Conservation (phyloP, 2,888 invertebrate species). For the Sarcophaga rosellei region DNA sequence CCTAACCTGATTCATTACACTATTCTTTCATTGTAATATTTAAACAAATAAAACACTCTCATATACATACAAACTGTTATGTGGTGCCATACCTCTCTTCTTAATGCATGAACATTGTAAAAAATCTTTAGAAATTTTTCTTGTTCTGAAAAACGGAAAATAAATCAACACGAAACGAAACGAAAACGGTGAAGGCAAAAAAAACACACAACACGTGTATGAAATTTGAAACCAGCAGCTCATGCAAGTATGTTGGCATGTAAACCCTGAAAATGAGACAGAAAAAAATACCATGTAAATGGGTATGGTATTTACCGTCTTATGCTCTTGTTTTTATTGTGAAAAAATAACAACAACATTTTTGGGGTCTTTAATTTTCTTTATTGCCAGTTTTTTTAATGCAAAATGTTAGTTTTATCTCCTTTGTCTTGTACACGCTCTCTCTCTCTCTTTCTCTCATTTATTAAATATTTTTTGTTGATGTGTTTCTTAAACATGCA, state of each 20-base stretch:
- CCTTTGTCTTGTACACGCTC: background rate
- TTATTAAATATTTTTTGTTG: background rate
- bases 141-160: background rate
- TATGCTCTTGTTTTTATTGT: constrained; percentile 31
- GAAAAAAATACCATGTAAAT: background rate
- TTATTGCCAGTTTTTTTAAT: background rate
- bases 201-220: background rate
- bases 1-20: too few species aligned
- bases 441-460: background rate
- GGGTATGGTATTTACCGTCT: background rate
- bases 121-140: background rate
- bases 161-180: background rate
- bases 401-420: constrained; percentile 16
- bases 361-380: too few species aligned
- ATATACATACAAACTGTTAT: too few species aligned
- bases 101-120: background rate
- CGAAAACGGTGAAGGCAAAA: background rate
- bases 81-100: background rate
- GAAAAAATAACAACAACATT: too few species aligned
- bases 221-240: background rate
- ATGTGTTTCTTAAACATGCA: constrained; percentile 24
- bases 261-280: background rate
- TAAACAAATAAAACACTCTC: too few species aligned
- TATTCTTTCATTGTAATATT: too few species aligned
- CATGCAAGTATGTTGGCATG: constrained; percentile 6